Percentiles rank a stretch among this genome's conserved stretches.
Evolutionary conservation across 1,140 invertebrate species (phyloP).

Genomic region (Penaeus vannamei): DNA sequence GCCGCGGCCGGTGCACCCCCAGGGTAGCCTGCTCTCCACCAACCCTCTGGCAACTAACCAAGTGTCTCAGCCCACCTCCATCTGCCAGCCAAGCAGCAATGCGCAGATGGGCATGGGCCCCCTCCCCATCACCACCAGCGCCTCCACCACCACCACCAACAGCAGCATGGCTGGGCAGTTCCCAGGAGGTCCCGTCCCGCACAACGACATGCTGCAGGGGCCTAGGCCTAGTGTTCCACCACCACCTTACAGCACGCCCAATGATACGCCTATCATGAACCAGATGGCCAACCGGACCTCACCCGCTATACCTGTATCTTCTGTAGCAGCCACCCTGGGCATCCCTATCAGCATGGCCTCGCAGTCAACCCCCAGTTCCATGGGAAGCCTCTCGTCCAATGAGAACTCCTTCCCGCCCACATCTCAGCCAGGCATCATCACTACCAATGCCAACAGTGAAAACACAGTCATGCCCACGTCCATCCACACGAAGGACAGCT

Average conservation of each 20-base stretch:
- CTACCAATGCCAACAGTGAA: slow-evolving; percentile 59
- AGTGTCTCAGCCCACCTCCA: slow-evolving; percentile 49
- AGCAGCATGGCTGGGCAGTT: slow-evolving; percentile 51
- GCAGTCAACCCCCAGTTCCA: slow-evolving; percentile 56
- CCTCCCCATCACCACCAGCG: slow-evolving; percentile 49
- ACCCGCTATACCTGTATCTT: slow-evolving; percentile 57
- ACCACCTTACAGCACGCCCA: slow-evolving; percentile 53
- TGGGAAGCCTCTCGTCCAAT: slow-evolving; percentile 47
- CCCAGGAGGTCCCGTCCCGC: slow-evolving; percentile 40
- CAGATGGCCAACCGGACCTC: slow-evolving; percentile 58
- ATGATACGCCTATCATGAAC: slow-evolving; percentile 55
- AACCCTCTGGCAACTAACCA: slow-evolving; percentile 56
- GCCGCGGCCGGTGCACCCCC: slow-evolving; percentile 50
- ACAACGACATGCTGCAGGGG: slow-evolving; percentile 45
- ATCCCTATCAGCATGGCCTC: slow-evolving; percentile 49
- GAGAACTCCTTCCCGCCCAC: slow-evolving; percentile 59
- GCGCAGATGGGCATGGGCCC: slow-evolving; percentile 55
- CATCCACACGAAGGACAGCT: slow-evolving; percentile 54
- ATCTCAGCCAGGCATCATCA: slow-evolving; percentile 46
- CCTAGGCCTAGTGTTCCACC: slow-evolving; percentile 56
- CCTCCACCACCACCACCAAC: slow-evolving; percentile 43
- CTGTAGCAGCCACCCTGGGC: slow-evolving; percentile 50
- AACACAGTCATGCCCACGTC: slow-evolving; percentile 52
- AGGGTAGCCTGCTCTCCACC: slow-evolving; percentile 41
- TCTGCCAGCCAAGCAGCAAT: slow-evolving; percentile 45